Conservation (phyloP, 2,888 invertebrate genomes). For the Stenchaetothrips biformis region DNA sequence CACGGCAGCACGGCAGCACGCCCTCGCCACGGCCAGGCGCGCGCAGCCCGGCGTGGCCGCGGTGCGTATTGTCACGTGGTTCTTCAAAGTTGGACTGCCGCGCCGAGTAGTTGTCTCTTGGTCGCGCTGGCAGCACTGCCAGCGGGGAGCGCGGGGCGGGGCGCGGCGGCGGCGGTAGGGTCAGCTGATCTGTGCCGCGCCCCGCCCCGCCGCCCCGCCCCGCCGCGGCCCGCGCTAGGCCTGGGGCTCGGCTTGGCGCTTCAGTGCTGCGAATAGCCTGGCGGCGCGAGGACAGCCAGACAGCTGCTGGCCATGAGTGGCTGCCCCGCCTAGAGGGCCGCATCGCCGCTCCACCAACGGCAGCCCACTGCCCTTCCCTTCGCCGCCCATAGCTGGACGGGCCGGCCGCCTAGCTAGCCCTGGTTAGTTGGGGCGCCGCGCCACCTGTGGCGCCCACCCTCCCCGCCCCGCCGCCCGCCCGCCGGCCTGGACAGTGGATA, state of each 20-base stretch:
- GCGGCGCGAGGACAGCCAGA: slow-evolving; percentile 13
- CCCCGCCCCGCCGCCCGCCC: neutral
- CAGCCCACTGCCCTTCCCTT: no score
- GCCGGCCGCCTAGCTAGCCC: neutral
- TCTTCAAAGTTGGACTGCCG: no score
- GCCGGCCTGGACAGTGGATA: neutral
- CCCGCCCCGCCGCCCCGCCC: neutral
- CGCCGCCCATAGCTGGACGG: neutral
- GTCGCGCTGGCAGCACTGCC: no score
- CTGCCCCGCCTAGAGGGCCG: neutral
- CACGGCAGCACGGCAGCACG: neutral
- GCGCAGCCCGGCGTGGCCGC: neutral
- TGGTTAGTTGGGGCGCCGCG: neutral
- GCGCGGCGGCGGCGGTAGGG: neutral
- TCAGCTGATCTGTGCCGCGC: slow-evolving; percentile 19
- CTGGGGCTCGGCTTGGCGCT: neutral
- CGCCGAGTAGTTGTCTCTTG: no score
- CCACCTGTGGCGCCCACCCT: neutral
- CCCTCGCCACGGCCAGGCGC: neutral
- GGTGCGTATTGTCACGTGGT: neutral
- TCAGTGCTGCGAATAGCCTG: slow-evolving; percentile 25
- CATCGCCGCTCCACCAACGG: neutral
- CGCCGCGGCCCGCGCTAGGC: neutral
- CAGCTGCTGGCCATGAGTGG: slow-evolving; percentile 7
- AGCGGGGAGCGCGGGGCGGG: neutral